Percentiles rank a stretch among this genome's conserved stretches.
These are phyloP conservation scores for Barbus barbus DNA, from an alignment of 2,113 vertebrate species.

Conservation along the genomic window DNA sequence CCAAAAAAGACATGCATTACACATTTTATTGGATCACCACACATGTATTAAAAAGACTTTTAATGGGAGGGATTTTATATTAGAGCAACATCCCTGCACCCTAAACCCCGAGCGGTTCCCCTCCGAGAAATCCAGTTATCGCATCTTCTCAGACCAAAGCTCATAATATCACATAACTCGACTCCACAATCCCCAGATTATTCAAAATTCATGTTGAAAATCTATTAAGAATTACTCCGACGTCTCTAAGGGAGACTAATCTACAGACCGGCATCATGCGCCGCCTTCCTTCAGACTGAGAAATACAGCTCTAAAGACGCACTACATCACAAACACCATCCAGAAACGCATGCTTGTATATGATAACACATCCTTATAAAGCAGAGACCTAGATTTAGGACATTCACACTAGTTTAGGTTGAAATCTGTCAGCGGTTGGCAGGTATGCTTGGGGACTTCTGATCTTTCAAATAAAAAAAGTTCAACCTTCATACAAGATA, in stretches of 20 bases:
- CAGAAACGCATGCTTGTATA: background rate
- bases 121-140: slow-evolving; percentile 45
- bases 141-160: slow-evolving; percentile 29
- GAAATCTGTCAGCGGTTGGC: background rate
- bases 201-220: slow-evolving; percentile 41
- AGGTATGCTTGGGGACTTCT: background rate
- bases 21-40: background rate
- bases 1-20: background rate
- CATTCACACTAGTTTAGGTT: background rate
- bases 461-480: slow-evolving; percentile 29
- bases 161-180: slow-evolving; percentile 40
- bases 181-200: slow-evolving; percentile 48
- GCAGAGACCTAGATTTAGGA: background rate
- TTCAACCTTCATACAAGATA: slow-evolving; percentile 40
- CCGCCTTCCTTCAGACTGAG: background rate
- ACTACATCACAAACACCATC: background rate
- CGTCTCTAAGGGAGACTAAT: slow-evolving; percentile 10
- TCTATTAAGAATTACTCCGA: slow-evolving; percentile 45
- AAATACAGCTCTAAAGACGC: background rate
- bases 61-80: slow-evolving; percentile 18
- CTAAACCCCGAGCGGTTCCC: slow-evolving; percentile 33
- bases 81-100: background rate
- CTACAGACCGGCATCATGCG: background rate
- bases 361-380: background rate
- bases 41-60: slow-evolving; percentile 6